Percentiles rank a stretch among this genome's conserved stretches.
Conservation (phyloP, 2,797 vertebrate genomes). For the Rhabdomys pumilio region DNA sequence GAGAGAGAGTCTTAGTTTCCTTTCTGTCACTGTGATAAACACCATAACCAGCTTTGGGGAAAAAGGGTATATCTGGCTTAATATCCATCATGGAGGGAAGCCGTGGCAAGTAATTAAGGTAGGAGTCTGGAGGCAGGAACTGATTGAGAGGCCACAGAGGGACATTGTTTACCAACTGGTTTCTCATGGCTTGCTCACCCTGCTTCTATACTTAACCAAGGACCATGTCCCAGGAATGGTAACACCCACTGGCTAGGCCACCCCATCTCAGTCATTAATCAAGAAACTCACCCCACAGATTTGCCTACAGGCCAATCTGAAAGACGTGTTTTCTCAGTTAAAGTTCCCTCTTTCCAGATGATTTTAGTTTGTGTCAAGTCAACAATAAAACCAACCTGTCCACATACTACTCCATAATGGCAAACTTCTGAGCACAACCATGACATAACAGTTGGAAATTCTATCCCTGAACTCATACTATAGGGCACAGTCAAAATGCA, state of each 20-base stretch:
- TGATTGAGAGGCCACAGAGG: neutral
- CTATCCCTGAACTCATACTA: neutral
- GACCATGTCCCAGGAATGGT: neutral
- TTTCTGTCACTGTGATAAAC: neutral
- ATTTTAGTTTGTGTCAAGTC: neutral
- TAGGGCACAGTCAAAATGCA: neutral
- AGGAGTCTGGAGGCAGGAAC: neutral
- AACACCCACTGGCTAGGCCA: neutral
- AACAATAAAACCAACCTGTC: neutral
- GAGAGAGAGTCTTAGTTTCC: neutral
- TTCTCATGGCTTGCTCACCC: neutral
- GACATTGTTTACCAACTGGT: neutral
- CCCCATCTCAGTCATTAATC: neutral
- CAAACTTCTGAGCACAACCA: neutral
- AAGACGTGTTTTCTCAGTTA: neutral
- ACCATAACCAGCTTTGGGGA: neutral
- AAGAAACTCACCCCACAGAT: neutral
- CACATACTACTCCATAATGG: neutral
- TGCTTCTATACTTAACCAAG: neutral
- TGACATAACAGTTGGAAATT: neutral
- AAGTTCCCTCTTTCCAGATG: neutral
- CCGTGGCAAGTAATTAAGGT: neutral
- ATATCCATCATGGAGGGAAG: no score
- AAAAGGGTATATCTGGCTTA: neutral
- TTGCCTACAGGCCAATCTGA: neutral